Conservation (phyloP, 2,113 vertebrate genomes). For the Perccottus glenii region DNA sequence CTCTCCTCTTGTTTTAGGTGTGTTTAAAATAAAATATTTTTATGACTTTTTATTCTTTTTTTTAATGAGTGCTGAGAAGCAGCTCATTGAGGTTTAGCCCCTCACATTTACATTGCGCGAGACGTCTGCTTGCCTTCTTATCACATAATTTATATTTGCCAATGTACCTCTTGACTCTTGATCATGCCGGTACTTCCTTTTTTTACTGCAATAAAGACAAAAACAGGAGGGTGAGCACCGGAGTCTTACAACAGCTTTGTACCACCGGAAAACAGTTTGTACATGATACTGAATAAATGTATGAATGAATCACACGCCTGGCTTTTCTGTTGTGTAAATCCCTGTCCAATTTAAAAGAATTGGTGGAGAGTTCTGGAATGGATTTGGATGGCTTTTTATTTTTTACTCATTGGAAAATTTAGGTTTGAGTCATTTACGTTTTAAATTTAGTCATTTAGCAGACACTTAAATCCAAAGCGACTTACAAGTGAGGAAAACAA, state of each 20-base stretch:
- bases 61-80: constrained; percentile 77
- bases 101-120: constrained; percentile 53
- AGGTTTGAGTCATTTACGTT: too few relatives aligned
- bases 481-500: too few relatives aligned
- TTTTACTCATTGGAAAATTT: too few relatives aligned
- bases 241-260: constrained; percentile 78
- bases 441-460: too few relatives aligned
- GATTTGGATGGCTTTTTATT: too few relatives aligned
- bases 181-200: constrained; percentile 75
- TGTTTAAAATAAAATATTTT: constrained; percentile 96
- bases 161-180: constrained; percentile 76
- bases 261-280: constrained; percentile 76
- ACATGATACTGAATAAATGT: constrained; percentile 78
- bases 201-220: constrained; percentile 77
- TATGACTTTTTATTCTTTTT: constrained; percentile 94
- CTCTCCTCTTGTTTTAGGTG: constrained; percentile 86
- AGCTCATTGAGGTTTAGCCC: constrained; percentile 80
- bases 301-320: constrained; percentile 59
- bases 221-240: constrained; percentile 66
- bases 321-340: not conserved
- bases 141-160: constrained; percentile 78
- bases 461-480: too few relatives aligned
- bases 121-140: constrained; percentile 74
- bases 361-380: too few relatives aligned
- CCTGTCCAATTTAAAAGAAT: too few relatives aligned